Conservation (phyloP, 2,797 vertebrate genomes). For the Pteronotus mesoamericanus region DNA sequence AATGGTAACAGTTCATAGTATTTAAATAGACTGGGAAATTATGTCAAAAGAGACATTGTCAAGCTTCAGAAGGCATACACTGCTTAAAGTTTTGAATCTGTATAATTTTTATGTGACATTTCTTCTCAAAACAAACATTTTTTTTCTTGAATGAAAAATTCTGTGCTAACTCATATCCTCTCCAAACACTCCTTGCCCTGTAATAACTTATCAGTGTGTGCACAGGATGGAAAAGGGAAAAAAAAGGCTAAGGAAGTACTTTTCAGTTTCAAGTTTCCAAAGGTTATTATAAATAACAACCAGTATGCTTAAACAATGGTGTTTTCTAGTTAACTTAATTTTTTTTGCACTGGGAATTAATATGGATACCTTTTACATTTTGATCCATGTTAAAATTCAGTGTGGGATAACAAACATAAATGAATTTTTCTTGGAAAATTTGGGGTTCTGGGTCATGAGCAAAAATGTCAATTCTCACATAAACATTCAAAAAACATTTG, state of each 20-base stretch:
- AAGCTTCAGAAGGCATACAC: conserved; percentile 13
- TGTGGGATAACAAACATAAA: not conserved
- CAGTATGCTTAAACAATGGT: conserved; percentile 41
- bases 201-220: conserved; percentile 68
- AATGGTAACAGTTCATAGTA: not conserved
- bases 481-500: not conserved
- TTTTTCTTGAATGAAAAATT: conserved; percentile 64
- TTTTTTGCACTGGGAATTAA: conserved; percentile 14
- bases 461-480: not conserved
- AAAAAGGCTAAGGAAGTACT: conserved; percentile 59
- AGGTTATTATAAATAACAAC: conserved; percentile 52
- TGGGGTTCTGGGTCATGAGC: not conserved
- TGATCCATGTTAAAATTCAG: not conserved
- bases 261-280: conserved; percentile 69
- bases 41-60: not conserved
- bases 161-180: conserved; percentile 67
- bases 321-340: conserved; percentile 24
- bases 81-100: conserved; percentile 41
- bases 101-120: conserved; percentile 59
- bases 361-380: not conserved
- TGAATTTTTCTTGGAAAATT: not conserved
- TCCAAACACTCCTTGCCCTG: conserved; percentile 24
- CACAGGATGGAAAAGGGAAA: conserved; percentile 33
- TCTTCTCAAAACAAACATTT: conserved; percentile 65
- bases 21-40: conserved; percentile 31